Conservation (phyloP, 2,888 invertebrate species). For the Diachrysia chrysitis region DNA sequence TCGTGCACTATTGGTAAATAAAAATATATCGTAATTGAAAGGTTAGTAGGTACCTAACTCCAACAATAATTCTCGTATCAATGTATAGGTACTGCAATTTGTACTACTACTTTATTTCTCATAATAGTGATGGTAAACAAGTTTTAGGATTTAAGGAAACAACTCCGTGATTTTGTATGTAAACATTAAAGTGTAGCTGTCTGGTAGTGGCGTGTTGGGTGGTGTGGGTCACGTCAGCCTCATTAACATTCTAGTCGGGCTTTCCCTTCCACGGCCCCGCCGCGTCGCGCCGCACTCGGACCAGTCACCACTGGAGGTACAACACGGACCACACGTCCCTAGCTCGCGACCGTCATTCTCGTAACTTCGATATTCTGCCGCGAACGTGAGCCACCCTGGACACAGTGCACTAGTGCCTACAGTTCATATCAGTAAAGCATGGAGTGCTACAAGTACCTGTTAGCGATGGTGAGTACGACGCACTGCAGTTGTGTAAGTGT, state of each 20-base stretch:
- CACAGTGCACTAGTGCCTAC: background rate
- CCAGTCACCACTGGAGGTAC: conserved; percentile 32
- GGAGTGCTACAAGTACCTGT: conserved; percentile 4
- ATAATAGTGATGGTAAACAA: too few species aligned
- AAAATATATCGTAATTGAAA: too few species aligned
- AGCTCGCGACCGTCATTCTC: background rate
- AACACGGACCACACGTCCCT: conserved; percentile 8
- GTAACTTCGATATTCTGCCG: background rate
- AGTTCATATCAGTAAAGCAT: background rate
- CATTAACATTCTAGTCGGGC: conserved; percentile 72
- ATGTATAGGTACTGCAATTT: too few species aligned
- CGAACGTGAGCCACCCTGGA: background rate
- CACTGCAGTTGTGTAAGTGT: conserved; percentile 34
- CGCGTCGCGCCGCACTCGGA: conserved; percentile 26
- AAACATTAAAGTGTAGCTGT: background rate
- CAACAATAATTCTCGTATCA: too few species aligned
- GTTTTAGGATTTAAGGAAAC: too few species aligned
- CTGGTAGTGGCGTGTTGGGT: background rate
- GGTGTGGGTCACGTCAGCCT: conserved; percentile 37
- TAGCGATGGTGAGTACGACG: conserved; percentile 21
- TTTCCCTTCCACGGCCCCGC: conserved; percentile 63
- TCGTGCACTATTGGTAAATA: too few species aligned
- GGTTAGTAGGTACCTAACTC: too few species aligned
- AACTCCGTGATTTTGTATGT: background rate
- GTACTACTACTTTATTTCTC: too few species aligned